A percentile compares a stretch with the other conserved stretches of the same genome.
Evolutionary conservation across 1,140 invertebrate genomes (phyloP).

Genomic region (Drosophila neocordata): DNA sequence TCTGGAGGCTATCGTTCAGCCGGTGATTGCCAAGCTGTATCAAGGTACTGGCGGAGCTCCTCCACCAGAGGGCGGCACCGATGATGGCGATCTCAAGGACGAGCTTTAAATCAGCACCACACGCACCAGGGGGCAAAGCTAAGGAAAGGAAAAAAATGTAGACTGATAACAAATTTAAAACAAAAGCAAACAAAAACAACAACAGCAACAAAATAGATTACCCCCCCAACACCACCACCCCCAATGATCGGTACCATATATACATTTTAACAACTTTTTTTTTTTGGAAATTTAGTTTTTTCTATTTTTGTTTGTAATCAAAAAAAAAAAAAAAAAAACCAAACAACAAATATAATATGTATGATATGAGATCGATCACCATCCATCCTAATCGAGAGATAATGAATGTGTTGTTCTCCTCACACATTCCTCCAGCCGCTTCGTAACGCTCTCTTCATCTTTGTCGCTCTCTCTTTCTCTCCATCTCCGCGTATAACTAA

Average conservation of each 20-base stretch:
- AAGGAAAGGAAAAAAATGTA: slow-evolving; percentile 65
- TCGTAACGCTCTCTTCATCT: slow-evolving; percentile 2
- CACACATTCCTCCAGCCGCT: slow-evolving; percentile 1
- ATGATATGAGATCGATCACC: slow-evolving; percentile 3
- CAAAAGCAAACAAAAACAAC: slow-evolving; percentile 28
- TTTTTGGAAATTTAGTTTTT: not conserved
- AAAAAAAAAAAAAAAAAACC: slow-evolving; percentile 18
- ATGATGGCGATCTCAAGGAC: slow-evolving; percentile 91
- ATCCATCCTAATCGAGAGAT: not conserved
- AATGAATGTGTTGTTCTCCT: not conserved
- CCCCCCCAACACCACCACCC: not conserved
- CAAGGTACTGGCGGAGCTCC: slow-evolving; percentile 88
- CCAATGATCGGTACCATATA: slow-evolving; percentile 16
- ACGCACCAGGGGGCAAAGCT: slow-evolving; percentile 22
- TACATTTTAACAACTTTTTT: not conserved
- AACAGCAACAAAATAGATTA: slow-evolving; percentile 36
- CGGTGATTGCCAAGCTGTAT: slow-evolving; percentile 98
- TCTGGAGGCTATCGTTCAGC: slow-evolving; percentile 97
- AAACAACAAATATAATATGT: slow-evolving; percentile 19
- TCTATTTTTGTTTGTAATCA: slow-evolving; percentile 6
- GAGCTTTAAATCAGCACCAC: slow-evolving; percentile 88
- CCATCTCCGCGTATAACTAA: slow-evolving; percentile 1
- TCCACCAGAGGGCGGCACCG: slow-evolving; percentile 86
- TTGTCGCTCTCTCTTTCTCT: not conserved
- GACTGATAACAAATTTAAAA: slow-evolving; percentile 72